phyloP scores from a whole-genome alignment of 2,797 vertebrate species.

The Macroramphosus scolopax region DNA sequence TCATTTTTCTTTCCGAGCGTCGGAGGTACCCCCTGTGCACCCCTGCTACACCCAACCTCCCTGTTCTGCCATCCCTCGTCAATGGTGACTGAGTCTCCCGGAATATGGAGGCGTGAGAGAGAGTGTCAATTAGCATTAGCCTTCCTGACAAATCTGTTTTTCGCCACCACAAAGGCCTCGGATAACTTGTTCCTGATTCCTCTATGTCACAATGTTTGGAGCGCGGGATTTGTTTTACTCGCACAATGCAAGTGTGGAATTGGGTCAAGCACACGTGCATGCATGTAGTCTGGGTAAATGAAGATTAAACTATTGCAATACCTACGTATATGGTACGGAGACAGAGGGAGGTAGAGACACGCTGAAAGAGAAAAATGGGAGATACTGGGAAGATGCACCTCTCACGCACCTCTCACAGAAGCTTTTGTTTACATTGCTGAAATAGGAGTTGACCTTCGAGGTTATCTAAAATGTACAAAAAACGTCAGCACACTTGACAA shows the following conservation, averaged over 20 bases:
- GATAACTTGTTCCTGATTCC: slow-evolving; percentile 69
- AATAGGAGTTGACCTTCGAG: slow-evolving; percentile 66
- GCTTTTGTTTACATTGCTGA: slow-evolving; percentile 61
- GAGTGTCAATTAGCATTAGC: slow-evolving; percentile 88
- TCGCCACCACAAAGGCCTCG: slow-evolving; percentile 64
- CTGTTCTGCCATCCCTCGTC: slow-evolving; percentile 88
- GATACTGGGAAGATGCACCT: slow-evolving; percentile 44
- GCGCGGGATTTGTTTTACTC: slow-evolving; percentile 45
- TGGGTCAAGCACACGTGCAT: slow-evolving; percentile 52
- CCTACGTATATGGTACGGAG: slow-evolving; percentile 20
- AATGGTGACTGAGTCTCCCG: slow-evolving; percentile 82
- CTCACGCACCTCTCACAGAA: too few relatives aligned
- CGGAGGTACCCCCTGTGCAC: slow-evolving; percentile 76
- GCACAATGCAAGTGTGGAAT: slow-evolving; percentile 48
- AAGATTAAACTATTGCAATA: slow-evolving; percentile 7
- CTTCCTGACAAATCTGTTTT: slow-evolving; percentile 76
- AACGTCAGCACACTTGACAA: slow-evolving; percentile 63
- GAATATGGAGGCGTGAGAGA: slow-evolving; percentile 84
- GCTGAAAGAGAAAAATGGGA: slow-evolving; percentile 17
- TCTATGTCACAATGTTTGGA: slow-evolving; percentile 51
- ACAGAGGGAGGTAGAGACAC: slow-evolving; percentile 5
- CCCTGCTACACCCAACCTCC: slow-evolving; percentile 71
- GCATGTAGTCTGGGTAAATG: slow-evolving; percentile 14
- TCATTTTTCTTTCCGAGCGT: slow-evolving; percentile 92
- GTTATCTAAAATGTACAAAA: slow-evolving; percentile 69